A percentile compares a stretch with the other conserved stretches of the same genome.
Conservation (phyloP, 2,888 invertebrate species). For the Eupithecia subfuscata region DNA sequence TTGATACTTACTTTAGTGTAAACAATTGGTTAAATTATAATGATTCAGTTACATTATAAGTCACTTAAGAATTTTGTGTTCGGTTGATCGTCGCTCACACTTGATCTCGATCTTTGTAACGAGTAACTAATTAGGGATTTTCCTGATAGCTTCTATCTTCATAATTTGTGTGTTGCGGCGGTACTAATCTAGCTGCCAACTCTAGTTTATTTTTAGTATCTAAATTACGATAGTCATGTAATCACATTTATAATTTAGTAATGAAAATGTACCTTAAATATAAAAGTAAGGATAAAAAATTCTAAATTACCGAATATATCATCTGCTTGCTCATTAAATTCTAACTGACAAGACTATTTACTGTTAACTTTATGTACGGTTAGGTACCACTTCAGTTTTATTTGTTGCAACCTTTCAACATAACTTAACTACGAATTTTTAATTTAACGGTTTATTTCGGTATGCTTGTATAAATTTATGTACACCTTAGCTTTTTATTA, state of each 20-base stretch:
- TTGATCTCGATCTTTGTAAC: constrained; percentile 57
- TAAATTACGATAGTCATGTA: constrained; percentile 56
- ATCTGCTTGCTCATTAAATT: constrained; percentile 12
- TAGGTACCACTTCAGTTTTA: background rate
- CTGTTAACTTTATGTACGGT: background rate
- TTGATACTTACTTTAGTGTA: constrained; percentile 46
- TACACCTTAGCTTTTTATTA: constrained; percentile 34
- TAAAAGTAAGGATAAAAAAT: constrained; percentile 10
- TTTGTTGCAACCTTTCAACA: background rate
- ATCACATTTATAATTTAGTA: constrained; percentile 62
- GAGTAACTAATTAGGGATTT: constrained; percentile 47
- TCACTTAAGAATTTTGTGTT: constrained; percentile 56
- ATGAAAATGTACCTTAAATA: constrained; percentile 24
- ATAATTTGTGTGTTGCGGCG: constrained; percentile 55
- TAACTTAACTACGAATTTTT: constrained; percentile 8
- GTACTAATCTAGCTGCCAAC: constrained; percentile 62
- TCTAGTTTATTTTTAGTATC: constrained; percentile 44
- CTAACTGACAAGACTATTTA: constrained; percentile 11
- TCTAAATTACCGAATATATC: constrained; percentile 14
- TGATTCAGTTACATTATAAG: constrained; percentile 54
- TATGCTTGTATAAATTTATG: constrained; percentile 35
- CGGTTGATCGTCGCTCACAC: constrained; percentile 57
- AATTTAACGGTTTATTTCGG: constrained; percentile 21
- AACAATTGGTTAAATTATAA: constrained; percentile 52
- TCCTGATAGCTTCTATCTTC: constrained; percentile 42